phyloP scores from a whole-genome alignment of 2,113 vertebrate species.

The Cygnus atratus region DNA sequence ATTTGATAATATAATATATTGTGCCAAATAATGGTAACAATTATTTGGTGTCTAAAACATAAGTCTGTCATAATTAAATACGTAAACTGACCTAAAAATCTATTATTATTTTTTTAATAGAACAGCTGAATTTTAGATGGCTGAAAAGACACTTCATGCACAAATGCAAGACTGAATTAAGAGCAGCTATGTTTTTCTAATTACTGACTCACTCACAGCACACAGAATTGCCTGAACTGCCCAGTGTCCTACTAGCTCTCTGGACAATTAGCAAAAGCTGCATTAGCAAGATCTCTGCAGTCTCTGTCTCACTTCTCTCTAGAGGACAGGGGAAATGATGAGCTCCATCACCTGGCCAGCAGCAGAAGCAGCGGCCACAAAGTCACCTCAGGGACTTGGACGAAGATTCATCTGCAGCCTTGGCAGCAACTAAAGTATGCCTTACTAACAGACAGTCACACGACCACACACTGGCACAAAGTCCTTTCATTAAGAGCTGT shows the following conservation, averaged over 20 bases:
- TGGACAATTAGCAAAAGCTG: slow-evolving; percentile 64
- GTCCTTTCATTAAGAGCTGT: slow-evolving; percentile 73
- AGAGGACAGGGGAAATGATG: slow-evolving; percentile 63
- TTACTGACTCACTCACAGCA: background rate
- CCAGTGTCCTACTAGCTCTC: slow-evolving; percentile 52
- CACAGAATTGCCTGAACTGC: slow-evolving; percentile 18
- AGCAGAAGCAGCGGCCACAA: slow-evolving; percentile 63
- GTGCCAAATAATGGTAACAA: slow-evolving; percentile 5
- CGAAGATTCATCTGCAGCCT: slow-evolving; percentile 69
- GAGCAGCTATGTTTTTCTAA: slow-evolving; percentile 1
- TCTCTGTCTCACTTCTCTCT: slow-evolving; percentile 56
- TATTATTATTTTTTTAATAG: background rate
- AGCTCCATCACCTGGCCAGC: slow-evolving; percentile 74
- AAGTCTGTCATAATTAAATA: slow-evolving; percentile 40
- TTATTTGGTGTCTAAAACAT: background rate
- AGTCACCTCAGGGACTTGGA: slow-evolving; percentile 71
- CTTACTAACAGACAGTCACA: slow-evolving; percentile 67
- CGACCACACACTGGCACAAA: slow-evolving; percentile 65
- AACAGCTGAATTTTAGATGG: background rate
- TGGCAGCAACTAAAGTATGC: slow-evolving; percentile 56
- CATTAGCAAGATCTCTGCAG: slow-evolving; percentile 69
- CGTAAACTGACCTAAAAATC: slow-evolving; percentile 27
- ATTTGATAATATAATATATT: background rate
- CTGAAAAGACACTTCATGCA: slow-evolving; percentile 5
- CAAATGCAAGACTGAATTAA: background rate